Conservation (phyloP, 2,797 vertebrate genomes). For the Philypnodon macrostomus region DNA sequence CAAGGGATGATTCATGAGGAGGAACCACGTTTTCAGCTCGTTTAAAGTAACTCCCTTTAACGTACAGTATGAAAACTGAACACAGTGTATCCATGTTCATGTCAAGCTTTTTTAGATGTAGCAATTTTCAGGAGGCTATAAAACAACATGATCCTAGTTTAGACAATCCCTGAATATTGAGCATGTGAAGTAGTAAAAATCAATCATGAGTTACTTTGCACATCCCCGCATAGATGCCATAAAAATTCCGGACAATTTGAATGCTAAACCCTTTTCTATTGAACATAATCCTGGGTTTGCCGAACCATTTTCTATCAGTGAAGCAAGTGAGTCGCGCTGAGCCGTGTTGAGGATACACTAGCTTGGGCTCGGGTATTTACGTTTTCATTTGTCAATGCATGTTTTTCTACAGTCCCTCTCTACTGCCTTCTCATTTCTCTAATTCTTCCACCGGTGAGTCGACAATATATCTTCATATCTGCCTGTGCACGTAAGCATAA, state of each 20-base stretch:
- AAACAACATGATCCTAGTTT: no score
- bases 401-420: constrained; percentile 18
- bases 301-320: constrained; percentile 32
- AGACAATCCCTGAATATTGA: no score
- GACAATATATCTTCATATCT: constrained; percentile 56
- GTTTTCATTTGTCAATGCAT: constrained; percentile 47
- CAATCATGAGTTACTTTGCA: not conserved
- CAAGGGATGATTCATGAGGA: no score
- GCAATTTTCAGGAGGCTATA: no score
- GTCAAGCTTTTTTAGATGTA: no score
- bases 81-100: no score
- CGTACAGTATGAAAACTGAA: no score
- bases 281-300: constrained; percentile 30
- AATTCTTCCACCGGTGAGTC: constrained; percentile 26
- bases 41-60: no score
- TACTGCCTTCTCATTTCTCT: constrained; percentile 27
- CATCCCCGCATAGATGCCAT: not conserved
- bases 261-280: constrained; percentile 15
- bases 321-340: constrained; percentile 30
- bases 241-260: not conserved
- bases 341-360: constrained; percentile 27
- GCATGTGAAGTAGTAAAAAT: no score
- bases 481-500: constrained; percentile 38
- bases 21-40: no score
- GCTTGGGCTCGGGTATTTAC: constrained; percentile 30